Conservation (phyloP, 2,888 invertebrate genomes). For the Neoitamus cyanurus region DNA sequence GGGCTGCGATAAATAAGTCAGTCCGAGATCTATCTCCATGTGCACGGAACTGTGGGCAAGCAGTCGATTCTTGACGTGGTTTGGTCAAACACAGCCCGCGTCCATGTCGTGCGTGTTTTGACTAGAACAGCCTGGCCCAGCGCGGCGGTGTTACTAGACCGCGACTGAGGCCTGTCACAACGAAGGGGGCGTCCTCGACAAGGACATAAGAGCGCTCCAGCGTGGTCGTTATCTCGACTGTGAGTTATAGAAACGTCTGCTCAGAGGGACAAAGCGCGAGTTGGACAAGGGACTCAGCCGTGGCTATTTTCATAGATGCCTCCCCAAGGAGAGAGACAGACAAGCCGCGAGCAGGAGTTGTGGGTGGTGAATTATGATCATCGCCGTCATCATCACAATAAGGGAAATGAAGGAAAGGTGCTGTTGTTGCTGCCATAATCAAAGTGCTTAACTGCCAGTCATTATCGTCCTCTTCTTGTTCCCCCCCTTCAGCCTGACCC, state of each 20-base stretch:
- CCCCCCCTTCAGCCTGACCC: not conserved
- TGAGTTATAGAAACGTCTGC: constrained; percentile 22
- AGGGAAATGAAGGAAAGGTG: not conserved
- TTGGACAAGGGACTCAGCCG: not conserved
- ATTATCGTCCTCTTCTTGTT: constrained; percentile 7
- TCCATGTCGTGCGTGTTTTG: constrained; percentile 24
- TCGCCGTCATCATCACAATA: not conserved
- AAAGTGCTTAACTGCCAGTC: constrained; percentile 19
- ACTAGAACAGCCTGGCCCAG: not conserved
- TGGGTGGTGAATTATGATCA: constrained; percentile 32
- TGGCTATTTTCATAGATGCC: not conserved
- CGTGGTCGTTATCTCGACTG: constrained; percentile 7
- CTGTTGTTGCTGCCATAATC: constrained; percentile 29
- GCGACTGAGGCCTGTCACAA: not conserved
- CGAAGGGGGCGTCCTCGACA: not conserved
- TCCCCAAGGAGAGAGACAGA: not conserved
- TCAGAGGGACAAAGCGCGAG: not conserved
- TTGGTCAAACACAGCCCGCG: not conserved
- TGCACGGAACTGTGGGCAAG: not conserved
- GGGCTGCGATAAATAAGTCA: constrained; percentile 19
- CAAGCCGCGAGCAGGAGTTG: not conserved
- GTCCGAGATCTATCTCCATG: not conserved
- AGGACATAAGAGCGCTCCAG: not conserved
- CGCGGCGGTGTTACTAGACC: not conserved
- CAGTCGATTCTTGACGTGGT: not conserved